Base-by-base conservation (phyloP, 2,888 invertebrate species). In the Fragum whitleyi region DNA sequence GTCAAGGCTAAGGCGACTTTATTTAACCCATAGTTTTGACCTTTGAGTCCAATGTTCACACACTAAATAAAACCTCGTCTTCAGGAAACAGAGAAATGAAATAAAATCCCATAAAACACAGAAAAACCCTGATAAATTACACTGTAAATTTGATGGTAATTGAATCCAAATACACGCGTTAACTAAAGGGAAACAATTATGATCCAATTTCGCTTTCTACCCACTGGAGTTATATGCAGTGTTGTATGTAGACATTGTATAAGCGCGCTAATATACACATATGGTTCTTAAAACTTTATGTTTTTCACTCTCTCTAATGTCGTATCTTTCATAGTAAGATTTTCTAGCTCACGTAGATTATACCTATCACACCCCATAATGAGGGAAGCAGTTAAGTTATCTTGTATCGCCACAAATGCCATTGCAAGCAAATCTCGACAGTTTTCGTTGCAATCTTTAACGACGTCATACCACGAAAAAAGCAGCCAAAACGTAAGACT, bases 151-250 rank as follows among this genome's bases (percentile, higher is more conserved):
- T 36, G 5, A 6, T 6, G 32, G 32, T 9, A n/a, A 7, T 53
- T 53, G 53, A 53, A 53, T 21, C n/a, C n/a, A 53, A 1, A 53
- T 53, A 21, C 53, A 53, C 9, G 53, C 1, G 53, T 53, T 19
- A 53, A 53, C 53, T 53, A n/a, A 53, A 53, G 53, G 53, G 53
- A 53, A 53, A n/a, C 53, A 53, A 53, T 53, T 6, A 9, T 53
- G 23, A 53, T 53, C n/a, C 53, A 53, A 9, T 53, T 53, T 53
- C 53, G n/a, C 53, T 53, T n/a, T 53, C n/a, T 53, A 23, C 53
- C n/a, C 53, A 53, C 53, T 53, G 53, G n/a, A 53, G 53, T 53
- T 53, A 53, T 53, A n/a, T 23, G 23, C n/a, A 53, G 0, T 53
- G n/a, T n/a, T 53, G 53, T 53, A 53, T 9, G 23, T 53, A 53